Base-by-base conservation (phyloP, 2,888 invertebrate species). In the Eucriotettix oculatus region DNA sequence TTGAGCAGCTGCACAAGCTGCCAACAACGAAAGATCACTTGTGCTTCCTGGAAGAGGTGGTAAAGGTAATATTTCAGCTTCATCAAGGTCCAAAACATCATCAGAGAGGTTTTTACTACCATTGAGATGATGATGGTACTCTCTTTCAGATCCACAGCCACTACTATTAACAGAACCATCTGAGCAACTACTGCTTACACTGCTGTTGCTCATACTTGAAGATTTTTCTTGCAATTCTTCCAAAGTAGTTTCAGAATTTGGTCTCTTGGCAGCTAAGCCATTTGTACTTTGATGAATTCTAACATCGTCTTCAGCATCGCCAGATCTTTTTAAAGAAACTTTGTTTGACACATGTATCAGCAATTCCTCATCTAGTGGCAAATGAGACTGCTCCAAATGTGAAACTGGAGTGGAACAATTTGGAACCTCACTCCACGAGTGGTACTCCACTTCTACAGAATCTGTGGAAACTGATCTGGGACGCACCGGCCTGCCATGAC, bases 41-140 rank as follows among this genome's bases (percentile, higher is more conserved):
- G 58, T 54, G 40, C 55, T 62, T 9, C 60, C 58, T 14, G 62
- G 60, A 14, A 62, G 60, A 10, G 59, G 60, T 29, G 59, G 57
- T 16, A 58, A 42, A 16, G 56, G 55, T 11, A 62, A 56, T 10
- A 58, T 41, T 55, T 58, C 58, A 10, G 58, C 42, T 12, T 58
- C 60, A 16, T 56, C 56, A n/a, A 16, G 10, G 41, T 58, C 53
- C n/a, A 14, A 16, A 16, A 16, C 57, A 10, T 52, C 16, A 42
- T 59, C 58, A 17, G 29, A 29, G 7, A 29, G 29, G 29, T 29
- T 29, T 29, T 29, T 29, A 29, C 29, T 48, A n/a, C 48, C 48
- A 48, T 48, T 48, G 14, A 48, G 48, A 9, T 7, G 29, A 7
- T 48, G 48, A 48, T n/a, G n/a, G 9, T 48, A 48, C 12, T 48